Conservation (phyloP, 2,113 vertebrate species). For the Nematolebias whitei region DNA sequence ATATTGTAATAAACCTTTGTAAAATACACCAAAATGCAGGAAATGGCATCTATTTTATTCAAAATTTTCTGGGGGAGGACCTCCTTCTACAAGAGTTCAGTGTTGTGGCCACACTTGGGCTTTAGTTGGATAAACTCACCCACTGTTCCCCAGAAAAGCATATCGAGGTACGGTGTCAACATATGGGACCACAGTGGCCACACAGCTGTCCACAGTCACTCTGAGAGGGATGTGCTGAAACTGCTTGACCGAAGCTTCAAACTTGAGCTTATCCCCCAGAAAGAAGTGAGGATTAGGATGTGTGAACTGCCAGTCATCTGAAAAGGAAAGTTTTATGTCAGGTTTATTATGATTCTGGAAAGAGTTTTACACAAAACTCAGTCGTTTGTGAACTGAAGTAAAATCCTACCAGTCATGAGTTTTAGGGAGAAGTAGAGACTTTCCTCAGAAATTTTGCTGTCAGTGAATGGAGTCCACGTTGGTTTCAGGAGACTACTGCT, state of each 20-base stretch:
- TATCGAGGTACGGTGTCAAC: conserved; percentile 59
- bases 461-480: conserved; percentile 50
- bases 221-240: conserved; percentile 65
- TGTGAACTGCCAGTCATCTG: conserved; percentile 59
- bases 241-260: conserved; percentile 58
- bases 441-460: conserved; percentile 32
- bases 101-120: too few relatives aligned
- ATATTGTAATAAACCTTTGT: too few relatives aligned
- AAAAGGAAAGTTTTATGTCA: neutral
- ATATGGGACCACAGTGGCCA: conserved; percentile 55
- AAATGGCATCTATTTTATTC: too few relatives aligned
- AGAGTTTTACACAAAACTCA: too few relatives aligned
- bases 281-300: conserved; percentile 36
- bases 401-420: conserved; percentile 66
- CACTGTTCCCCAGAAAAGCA: conserved; percentile 64
- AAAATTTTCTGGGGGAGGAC: too few relatives aligned
- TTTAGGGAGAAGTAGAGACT: conserved; percentile 57
- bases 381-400: neutral
- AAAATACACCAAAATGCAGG: too few relatives aligned
- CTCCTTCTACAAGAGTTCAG: too few relatives aligned
- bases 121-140: conserved; percentile 40
- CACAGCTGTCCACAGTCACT: conserved; percentile 66
- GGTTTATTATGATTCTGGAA: too few relatives aligned
- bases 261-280: conserved; percentile 64
- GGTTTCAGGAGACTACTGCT: conserved; percentile 59